A percentile compares a stretch with the other conserved stretches of the same genome.
Conservation (phyloP, 2,797 vertebrate genomes). For the Chelon auratus region DNA sequence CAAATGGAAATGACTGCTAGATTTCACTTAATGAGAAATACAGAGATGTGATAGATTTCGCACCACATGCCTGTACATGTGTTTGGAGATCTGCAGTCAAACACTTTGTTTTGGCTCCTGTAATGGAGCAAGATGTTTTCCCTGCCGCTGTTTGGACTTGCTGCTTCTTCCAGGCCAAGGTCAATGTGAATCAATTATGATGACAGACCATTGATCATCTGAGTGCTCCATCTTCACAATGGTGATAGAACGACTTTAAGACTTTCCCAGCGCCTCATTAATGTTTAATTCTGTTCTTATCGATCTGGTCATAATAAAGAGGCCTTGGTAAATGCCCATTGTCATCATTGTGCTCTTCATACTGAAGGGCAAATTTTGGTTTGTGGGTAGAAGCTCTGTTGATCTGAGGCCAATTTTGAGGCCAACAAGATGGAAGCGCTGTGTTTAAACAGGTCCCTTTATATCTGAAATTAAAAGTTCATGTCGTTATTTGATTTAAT, state of each 20-base stretch:
- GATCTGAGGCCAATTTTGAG: neutral
- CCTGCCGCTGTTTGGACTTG: conserved; percentile 22
- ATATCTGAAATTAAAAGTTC: neutral
- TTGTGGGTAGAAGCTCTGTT: conserved; percentile 20
- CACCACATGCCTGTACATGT: conserved; percentile 37
- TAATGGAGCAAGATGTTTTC: conserved; percentile 24
- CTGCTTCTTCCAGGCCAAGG: conserved; percentile 63
- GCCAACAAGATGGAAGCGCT: neutral
- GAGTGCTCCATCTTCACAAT: conserved; percentile 57
- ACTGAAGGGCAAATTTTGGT: conserved; percentile 28
- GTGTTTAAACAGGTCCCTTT: neutral
- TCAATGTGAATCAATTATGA: conserved; percentile 71
- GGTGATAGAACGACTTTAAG: conserved; percentile 68
- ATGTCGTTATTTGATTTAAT: neutral
- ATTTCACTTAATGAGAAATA: conserved; percentile 22
- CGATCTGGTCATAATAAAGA: conserved; percentile 64
- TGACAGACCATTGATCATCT: conserved; percentile 71
- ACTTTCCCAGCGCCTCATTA: conserved; percentile 71
- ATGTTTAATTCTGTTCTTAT: conserved; percentile 69
- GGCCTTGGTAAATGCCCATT: conserved; percentile 48
- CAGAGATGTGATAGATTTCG: conserved; percentile 36
- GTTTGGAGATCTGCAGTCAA: conserved; percentile 3
- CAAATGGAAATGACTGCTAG: conserved; percentile 37
- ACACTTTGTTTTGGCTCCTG: neutral
- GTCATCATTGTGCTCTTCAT: conserved; percentile 31